Base-by-base conservation (phyloP, 2,888 invertebrate species). In the Drosophila eohydei region DNA sequence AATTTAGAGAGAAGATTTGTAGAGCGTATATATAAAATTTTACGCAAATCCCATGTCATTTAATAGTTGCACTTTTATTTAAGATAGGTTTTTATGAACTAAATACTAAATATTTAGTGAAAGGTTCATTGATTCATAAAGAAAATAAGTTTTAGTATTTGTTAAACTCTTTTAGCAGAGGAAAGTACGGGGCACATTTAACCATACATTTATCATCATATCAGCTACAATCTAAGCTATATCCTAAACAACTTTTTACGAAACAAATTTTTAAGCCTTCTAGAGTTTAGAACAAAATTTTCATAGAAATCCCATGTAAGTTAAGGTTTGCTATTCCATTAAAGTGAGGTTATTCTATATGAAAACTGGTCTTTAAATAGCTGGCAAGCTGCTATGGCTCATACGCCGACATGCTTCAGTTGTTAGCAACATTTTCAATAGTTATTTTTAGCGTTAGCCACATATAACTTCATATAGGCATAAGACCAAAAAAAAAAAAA, bases 401-500 rank as follows among this genome's bases (percentile, higher is more conserved):
- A 28, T 12, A 0, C 21, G 6, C 11, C n/a, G 28, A 8, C 8
- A n/a, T 43, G 9, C 7, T 40, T 21, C 4, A 16, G 16, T 38
- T 26, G 7, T 9, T 36, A 36, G 36, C 51, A 55, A 46, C 11
- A 14, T 32, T 59, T 51, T 21, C 3, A 32, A 32, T 4, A 30
- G 9, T n/a, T 46, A 9, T 30, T n/a, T 48, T 11, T 32, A 50
- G 48, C 16, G 11, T 50, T 16, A 16, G 11, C 16, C 16, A 16
- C 11, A 50, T 54, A 59, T 48, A 56, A 46, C 9, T 28, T 38
- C 66, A 44, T 52, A 56, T 58, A 65, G 69, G 61, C 55, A 41
- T n/a, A 58, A 34, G 28, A 16, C 44, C 46, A 16, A 48, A 50
- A 41, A 48, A 21, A n/a, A n/a, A n/a, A 44, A 59, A 41, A 41